Evolutionary conservation across 2,797 vertebrate genomes (phyloP), one percentile per base, ranked within the genome.

Genomic region (Oryzias sinensis): DNA sequence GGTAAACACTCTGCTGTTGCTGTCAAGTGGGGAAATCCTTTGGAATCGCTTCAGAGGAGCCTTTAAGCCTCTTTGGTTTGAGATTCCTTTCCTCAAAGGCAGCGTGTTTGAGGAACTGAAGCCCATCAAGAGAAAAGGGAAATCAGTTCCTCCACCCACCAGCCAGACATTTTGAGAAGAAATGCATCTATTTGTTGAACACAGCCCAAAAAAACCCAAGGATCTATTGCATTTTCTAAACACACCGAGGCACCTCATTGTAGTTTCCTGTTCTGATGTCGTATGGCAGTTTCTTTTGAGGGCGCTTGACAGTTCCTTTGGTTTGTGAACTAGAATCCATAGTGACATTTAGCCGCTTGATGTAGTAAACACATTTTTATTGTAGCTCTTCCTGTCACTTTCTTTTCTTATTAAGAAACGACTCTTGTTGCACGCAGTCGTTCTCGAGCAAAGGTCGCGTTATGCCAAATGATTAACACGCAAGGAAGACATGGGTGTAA

Each of bases 11-110:
- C 68, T 65, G 75, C 76, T 80, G 86, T 82, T 90, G 83, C 91
- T 89, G 87, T 88, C 77, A 77, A 85, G 79, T 81, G 78, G 77
- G 87, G 82, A 90, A 91, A 90, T 88, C 87, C 87, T 88, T 86
- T 91, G 89, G 88, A 92, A 89, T 80, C 75, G 86, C 90, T 90
- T 92, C 89, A 88, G 87, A 91, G 86, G 73, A 89, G 82, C 75
- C 72, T 73, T 65, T 89, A 91, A 90, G 86, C 90, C 82, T 86
- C 85, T 91, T 90, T 91, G 81, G 84, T 84, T 82, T 71, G 76
- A 44, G 70, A 84, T 80, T 77, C 76, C 78, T 82, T 37, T 83
- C 71, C 85, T 87, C 89, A 85, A 89, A 90, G 85, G 78, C 79
- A 64, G 69, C 71, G 66, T 87, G 79, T 79, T 85, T 85, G 78